These are phyloP conservation scores for Rhegmatorhina hoffmannsi DNA, from an alignment of 2,113 vertebrate genomes.

Conservation along the genomic window DNA sequence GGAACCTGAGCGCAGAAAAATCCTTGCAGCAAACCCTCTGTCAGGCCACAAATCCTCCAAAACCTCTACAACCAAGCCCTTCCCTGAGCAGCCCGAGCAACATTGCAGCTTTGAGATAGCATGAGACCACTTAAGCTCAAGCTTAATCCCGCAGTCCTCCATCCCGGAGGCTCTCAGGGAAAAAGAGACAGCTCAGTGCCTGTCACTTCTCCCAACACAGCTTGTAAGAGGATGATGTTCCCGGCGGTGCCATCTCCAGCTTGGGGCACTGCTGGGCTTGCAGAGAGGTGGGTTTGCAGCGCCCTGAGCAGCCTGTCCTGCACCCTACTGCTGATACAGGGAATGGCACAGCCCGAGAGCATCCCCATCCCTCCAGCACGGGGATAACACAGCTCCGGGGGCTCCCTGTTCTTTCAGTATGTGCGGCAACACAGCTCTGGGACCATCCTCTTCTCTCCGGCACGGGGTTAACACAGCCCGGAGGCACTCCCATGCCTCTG, in stretches of 20 bases:
- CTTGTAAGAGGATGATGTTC: background rate
- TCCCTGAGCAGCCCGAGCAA: background rate
- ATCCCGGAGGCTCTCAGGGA: background rate
- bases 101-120: background rate
- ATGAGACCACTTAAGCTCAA: background rate
- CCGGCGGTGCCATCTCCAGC: background rate
- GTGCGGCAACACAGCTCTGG: background rate
- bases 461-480: no score
- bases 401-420: background rate
- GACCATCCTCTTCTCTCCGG: background rate
- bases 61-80: background rate
- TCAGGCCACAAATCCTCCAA: background rate
- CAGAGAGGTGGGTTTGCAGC: fast-evolving
- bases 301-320: background rate
- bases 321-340: background rate
- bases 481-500: background rate
- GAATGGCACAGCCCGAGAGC: background rate
- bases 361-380: fast-evolving
- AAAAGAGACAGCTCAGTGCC: background rate
- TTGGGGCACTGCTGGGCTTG: background rate
- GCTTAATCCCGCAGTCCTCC: background rate
- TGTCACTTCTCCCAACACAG: background rate
- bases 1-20: background rate
- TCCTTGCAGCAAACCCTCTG: background rate
- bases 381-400: background rate